Evolutionary conservation across 2,888 invertebrate genomes (phyloP).

Genomic region (Netelia fuscicornis): DNA sequence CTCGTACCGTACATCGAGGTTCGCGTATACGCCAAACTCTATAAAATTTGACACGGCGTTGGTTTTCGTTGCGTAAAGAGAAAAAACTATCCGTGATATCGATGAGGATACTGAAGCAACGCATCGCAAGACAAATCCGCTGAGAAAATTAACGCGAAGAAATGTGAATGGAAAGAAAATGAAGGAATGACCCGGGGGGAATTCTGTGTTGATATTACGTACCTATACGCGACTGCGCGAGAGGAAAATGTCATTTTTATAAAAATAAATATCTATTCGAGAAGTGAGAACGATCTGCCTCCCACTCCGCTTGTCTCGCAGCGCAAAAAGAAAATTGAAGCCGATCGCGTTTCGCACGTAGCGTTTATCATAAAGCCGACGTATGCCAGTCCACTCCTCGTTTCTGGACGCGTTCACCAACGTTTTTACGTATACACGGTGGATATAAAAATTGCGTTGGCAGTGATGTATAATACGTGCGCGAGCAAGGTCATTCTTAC

Average conservation of each 20-base stretch:
- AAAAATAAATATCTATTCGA: neutral
- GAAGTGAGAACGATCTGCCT: neutral
- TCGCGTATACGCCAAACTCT: too few relatives aligned
- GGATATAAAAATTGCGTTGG: neutral
- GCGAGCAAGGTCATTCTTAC: constrained; percentile 77
- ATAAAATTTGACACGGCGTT: too few relatives aligned
- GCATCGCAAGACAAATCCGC: too few relatives aligned
- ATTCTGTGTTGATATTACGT: neutral
- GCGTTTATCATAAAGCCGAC: neutral
- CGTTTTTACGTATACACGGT: neutral
- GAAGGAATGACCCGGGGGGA: neutral
- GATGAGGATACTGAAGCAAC: too few relatives aligned
- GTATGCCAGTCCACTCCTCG: constrained; percentile 30
- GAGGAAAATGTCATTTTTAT: neutral
- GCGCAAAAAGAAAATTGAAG: constrained; percentile 68
- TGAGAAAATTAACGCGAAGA: too few relatives aligned
- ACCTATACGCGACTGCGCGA: neutral
- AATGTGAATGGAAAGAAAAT: too few relatives aligned
- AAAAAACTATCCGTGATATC: too few relatives aligned
- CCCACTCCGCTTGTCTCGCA: neutral
- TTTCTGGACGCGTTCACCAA: constrained; percentile 15
- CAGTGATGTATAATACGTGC: constrained; percentile 33
- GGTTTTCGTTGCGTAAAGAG: too few relatives aligned
- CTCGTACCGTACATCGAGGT: too few relatives aligned
- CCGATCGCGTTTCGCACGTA: constrained; percentile 65